phyloP scores from a whole-genome alignment of 1,140 invertebrate genomes.

The Platyura marginata region DNA sequence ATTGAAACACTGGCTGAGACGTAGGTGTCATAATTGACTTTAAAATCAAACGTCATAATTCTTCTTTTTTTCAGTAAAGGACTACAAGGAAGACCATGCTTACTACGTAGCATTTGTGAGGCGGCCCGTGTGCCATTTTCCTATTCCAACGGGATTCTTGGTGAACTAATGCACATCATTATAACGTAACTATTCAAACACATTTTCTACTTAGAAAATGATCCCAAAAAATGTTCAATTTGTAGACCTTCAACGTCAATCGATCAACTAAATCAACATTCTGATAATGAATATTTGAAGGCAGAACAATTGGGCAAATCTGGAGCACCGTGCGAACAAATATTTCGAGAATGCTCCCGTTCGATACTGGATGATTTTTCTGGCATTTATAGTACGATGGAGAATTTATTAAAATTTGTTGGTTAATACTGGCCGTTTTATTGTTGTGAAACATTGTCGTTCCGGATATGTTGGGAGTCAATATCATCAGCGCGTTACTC shows the following conservation, averaged over 20 bases:
- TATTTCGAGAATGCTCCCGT: slow-evolving; percentile 1
- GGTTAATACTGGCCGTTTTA: neutral
- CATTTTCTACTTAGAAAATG: neutral
- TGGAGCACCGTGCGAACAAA: neutral
- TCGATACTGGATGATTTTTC: slow-evolving; percentile 2
- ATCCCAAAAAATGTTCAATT: neutral
- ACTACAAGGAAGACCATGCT: slow-evolving; percentile 42
- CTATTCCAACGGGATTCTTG: slow-evolving; percentile 39
- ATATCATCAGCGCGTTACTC: too few species aligned
- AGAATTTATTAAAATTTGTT: neutral
- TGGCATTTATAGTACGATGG: neutral
- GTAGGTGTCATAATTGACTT: slow-evolving; percentile 1
- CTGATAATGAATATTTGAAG: slow-evolving; percentile 3
- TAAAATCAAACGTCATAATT: neutral
- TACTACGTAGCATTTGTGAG: slow-evolving; percentile 57
- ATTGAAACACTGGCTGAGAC: slow-evolving; percentile 15
- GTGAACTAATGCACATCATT: slow-evolving; percentile 48
- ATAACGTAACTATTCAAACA: slow-evolving; percentile 38
- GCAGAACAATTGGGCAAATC: slow-evolving; percentile 1
- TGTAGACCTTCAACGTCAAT: slow-evolving; percentile 1
- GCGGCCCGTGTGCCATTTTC: slow-evolving; percentile 44
- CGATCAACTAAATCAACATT: neutral
- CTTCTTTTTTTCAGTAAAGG: slow-evolving; percentile 28
- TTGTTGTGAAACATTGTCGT: too few species aligned
- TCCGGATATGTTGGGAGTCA: too few species aligned